Percentiles rank a stretch among this genome's conserved stretches.
phyloP scores from a whole-genome alignment of 2,113 vertebrate species.

The Trematomus loennbergii region DNA sequence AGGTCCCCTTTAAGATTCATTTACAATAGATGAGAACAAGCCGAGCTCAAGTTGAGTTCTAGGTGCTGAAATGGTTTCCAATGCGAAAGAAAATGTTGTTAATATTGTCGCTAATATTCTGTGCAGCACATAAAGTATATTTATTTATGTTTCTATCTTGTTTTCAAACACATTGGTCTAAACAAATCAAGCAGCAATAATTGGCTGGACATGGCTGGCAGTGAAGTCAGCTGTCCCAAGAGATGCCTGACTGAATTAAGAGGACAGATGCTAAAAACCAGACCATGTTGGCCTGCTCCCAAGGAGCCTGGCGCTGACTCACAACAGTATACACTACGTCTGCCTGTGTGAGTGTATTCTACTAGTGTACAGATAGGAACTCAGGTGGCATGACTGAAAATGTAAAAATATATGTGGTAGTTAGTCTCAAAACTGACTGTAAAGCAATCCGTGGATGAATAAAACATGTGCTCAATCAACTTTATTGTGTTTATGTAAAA shows the following conservation, averaged over 20 bases:
- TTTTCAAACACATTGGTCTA: background rate
- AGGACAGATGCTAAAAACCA: slow-evolving; percentile 62
- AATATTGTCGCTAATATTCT: background rate
- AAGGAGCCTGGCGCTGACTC: slow-evolving; percentile 59
- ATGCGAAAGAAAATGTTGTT: background rate
- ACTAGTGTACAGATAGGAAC: slow-evolving; percentile 7
- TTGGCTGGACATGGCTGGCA: slow-evolving; percentile 36
- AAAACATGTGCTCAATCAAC: background rate
- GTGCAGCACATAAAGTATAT: background rate
- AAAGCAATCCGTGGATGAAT: background rate
- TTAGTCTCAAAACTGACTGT: background rate
- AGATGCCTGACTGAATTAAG: slow-evolving; percentile 73
- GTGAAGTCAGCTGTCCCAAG: slow-evolving; percentile 58
- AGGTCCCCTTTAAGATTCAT: no score
- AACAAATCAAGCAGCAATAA: background rate
- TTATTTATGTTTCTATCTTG: background rate
- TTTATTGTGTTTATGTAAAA: background rate
- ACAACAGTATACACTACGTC: slow-evolving; percentile 39
- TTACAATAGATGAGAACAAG: no score
- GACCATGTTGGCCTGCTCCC: slow-evolving; percentile 48
- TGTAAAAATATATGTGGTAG: background rate
- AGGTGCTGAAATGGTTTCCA: background rate
- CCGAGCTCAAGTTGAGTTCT: background rate
- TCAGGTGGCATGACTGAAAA: slow-evolving; percentile 8
- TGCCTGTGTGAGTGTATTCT: slow-evolving; percentile 23